Evolutionary conservation across 2,888 invertebrate genomes (phyloP).

Genomic region (Dasysyrphus tricinctus): DNA sequence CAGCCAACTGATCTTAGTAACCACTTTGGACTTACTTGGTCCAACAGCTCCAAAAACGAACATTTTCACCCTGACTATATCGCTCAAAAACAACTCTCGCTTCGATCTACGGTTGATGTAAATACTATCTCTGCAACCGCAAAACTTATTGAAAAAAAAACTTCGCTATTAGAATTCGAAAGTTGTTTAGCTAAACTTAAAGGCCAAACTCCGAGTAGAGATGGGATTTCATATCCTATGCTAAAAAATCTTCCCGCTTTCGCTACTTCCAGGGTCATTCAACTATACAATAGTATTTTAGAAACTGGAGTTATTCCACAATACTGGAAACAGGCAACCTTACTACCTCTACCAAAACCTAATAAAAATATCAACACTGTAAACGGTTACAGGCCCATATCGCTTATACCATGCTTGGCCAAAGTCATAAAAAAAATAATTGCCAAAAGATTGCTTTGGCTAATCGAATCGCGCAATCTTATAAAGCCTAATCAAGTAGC

Average conservation of each 20-base stretch:
- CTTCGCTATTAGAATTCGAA: background rate
- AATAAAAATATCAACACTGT: background rate
- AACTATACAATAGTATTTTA: background rate
- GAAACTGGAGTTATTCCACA: background rate
- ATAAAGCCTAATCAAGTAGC: too few relatives aligned
- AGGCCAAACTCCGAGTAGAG: background rate
- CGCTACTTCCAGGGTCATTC: background rate
- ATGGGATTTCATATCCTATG: slow-evolving; percentile 3
- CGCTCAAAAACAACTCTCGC: background rate
- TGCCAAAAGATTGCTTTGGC: background rate
- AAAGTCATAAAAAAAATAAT: background rate
- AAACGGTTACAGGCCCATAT: background rate
- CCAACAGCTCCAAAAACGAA: background rate
- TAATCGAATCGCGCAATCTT: background rate
- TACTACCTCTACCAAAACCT: background rate
- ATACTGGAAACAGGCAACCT: background rate
- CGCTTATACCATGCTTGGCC: background rate
- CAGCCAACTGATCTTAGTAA: background rate
- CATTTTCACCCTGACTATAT: background rate
- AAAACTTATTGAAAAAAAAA: background rate
- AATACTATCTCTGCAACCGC: background rate
- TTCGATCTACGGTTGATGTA: background rate
- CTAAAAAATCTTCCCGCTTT: background rate
- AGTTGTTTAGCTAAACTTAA: background rate
- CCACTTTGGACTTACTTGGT: background rate